phyloP scores from a whole-genome alignment of 2,888 invertebrate species.

The Spilarctia lutea region DNA sequence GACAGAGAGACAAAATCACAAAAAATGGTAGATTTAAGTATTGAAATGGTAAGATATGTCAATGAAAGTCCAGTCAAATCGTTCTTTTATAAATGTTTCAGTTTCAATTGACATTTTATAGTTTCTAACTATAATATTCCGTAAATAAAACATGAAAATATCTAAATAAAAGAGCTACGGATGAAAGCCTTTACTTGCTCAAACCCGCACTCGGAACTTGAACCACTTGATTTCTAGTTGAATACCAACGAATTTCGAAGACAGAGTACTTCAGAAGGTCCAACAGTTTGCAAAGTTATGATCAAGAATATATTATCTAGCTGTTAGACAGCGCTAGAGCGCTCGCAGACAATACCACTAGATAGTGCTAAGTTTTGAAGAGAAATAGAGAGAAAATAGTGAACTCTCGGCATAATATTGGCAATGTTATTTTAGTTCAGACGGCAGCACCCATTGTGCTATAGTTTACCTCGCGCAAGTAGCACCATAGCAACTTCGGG shows the following conservation, averaged over 20 bases:
- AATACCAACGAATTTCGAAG: conserved; percentile 40
- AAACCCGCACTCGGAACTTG: conserved; percentile 21
- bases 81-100: no score
- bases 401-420: conserved; percentile 11
- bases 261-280: conserved; percentile 31
- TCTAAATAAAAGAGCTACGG: neutral
- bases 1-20: no score
- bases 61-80: no score
- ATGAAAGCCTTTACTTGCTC: conserved; percentile 15
- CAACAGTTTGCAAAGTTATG: conserved; percentile 52
- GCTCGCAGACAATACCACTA: conserved; percentile 31
- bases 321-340: conserved; percentile 31
- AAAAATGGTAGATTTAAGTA: no score
- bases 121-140: no score
- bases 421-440: conserved; percentile 14
- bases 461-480: conserved; percentile 3
- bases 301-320: conserved; percentile 58
- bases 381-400: conserved; percentile 20
- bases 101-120: no score
- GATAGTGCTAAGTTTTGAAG: conserved; percentile 27
- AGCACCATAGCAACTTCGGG: neutral
- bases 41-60: no score
- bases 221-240: conserved; percentile 46
- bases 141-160: neutral
- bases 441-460: conserved; percentile 10